Evolutionary conservation across 2,888 invertebrate genomes (phyloP), one percentile per base, ranked within the genome.

Genomic region (Seladonia tumulorum): DNA sequence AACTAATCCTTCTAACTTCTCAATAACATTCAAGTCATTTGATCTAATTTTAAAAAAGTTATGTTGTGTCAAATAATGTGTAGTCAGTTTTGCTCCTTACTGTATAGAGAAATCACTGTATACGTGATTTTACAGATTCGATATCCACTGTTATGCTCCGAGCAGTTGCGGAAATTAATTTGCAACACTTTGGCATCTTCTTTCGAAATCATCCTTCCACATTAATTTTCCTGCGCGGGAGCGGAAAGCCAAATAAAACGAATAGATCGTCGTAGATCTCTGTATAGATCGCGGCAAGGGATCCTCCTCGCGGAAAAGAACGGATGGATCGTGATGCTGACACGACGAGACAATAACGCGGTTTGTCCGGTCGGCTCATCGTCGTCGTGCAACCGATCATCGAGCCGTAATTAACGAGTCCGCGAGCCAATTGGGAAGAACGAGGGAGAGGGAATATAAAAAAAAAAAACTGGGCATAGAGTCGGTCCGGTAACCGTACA

Each of bases 341-440:
- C 47, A 70, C 63, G 63, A 68, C 16, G 0, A 49, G 68, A 71
- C 66, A 70, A 39, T 39, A 42, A 39, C 25, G 68, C 76, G 76
- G 25, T 47, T 68, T 25, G 76, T 47, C 16, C 66, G 66, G 5
- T 66, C 18, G 45, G 18, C 35, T 78, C 29, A 72, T 79, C 63
- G 70, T 80, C 71, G 78, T 35, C 35, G 25, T 14, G 60, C 68
- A 35, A 22, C 66, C 25, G 35, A 83, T 75, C 81, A 66, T 29
- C 77, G 49, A 16, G 66, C 81, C 25, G 86, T 86, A 73, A 87
- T 86, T 83, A 86, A 83, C 75, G 76, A 79, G 81, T 60, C 66
- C 73, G 81, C 83, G 81, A 81, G 79, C 22, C 60, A 76, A 70
- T 76, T 42, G 53, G 68, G 49, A 75, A 71, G 57, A 60, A 70